phyloP scores from a whole-genome alignment of 2,888 invertebrate species.

The Epinotia nisella region DNA sequence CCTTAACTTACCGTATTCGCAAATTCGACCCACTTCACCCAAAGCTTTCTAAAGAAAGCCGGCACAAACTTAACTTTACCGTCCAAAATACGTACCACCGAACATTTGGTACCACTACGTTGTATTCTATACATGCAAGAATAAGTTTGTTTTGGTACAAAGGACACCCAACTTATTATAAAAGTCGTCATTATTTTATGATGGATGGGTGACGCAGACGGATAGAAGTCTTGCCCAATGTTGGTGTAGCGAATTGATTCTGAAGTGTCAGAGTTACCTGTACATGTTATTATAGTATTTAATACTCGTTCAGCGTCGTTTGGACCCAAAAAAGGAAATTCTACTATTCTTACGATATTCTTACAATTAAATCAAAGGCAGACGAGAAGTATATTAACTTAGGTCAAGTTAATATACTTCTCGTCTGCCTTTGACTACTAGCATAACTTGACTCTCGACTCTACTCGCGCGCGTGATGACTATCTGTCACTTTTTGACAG shows the following conservation, averaged over 20 bases:
- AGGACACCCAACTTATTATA: constrained; percentile 5
- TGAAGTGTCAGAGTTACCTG: background rate
- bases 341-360: no score
- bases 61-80: constrained; percentile 5
- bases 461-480: no score
- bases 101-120: background rate
- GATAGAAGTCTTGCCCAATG: background rate
- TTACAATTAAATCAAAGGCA: no score
- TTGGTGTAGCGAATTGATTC: background rate
- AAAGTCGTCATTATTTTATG: constrained; percentile 18
- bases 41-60: constrained; percentile 21
- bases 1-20: background rate
- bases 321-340: background rate
- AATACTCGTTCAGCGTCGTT: background rate
- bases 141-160: background rate
- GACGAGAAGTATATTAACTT: no score
- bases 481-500: no score
- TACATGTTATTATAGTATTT: constrained; percentile 13
- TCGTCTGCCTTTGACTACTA: no score
- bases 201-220: constrained; percentile 17
- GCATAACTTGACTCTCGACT: no score
- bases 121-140: background rate
- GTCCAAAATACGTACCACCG: background rate
- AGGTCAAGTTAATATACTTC: no score
- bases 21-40: constrained; percentile 7